A percentile compares a stretch with the other conserved stretches of the same genome.
Evolutionary conservation across 1,140 invertebrate genomes (phyloP).

Genomic region (Drosophila rhopaloa): DNA sequence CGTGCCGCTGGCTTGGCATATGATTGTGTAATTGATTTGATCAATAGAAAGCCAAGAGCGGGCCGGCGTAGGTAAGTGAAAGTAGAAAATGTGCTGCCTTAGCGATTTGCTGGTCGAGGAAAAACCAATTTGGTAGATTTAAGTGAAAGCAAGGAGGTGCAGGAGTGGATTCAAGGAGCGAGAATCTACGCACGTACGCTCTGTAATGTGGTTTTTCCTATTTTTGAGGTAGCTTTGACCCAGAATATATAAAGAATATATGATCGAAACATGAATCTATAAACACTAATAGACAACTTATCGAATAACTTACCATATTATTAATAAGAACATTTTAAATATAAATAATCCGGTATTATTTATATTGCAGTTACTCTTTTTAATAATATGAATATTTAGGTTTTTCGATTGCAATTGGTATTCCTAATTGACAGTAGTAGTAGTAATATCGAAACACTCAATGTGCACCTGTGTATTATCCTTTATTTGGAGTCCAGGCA

Average conservation of each 20-base stretch:
- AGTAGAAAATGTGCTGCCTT: slow-evolving; percentile 41
- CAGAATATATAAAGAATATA: background rate
- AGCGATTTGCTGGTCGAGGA: slow-evolving; percentile 49
- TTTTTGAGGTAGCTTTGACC: background rate
- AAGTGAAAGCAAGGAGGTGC: slow-evolving; percentile 1
- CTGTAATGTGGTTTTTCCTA: slow-evolving; percentile 41
- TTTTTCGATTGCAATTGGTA: no score
- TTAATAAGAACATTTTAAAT: no score
- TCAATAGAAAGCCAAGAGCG: slow-evolving; percentile 52
- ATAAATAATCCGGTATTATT: no score
- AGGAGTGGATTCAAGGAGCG: background rate
- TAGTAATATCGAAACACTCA: no score
- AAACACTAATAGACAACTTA: no score
- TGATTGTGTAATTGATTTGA: slow-evolving; percentile 81
- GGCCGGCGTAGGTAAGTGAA: background rate
- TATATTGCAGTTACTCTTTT: no score
- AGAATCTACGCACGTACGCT: slow-evolving; percentile 60
- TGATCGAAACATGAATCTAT: no score
- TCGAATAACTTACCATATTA: no score
- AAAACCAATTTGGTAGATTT: slow-evolving; percentile 60
- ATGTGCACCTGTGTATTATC: no score
- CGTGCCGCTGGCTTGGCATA: slow-evolving; percentile 66
- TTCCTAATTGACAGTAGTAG: no score
- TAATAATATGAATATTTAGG: no score
- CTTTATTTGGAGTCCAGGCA: background rate